Evolutionary conservation across 2,797 vertebrate species (phyloP), one percentile per base, ranked within the genome.

Genomic region (Micropoecilia bifurca): DNA sequence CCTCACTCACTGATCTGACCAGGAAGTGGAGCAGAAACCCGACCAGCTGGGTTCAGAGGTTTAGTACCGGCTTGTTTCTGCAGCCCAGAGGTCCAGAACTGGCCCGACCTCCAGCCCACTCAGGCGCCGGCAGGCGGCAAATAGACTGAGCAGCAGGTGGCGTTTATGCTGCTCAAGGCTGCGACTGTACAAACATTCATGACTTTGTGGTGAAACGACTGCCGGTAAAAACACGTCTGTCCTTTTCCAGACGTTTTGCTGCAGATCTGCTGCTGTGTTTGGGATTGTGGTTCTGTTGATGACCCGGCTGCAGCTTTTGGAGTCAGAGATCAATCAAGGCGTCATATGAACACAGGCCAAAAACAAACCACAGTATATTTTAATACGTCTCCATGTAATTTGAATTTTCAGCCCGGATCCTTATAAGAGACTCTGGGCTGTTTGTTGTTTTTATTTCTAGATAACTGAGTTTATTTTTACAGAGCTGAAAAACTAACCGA

Each of bases 101-200:
- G 2, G 76, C 75, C 80, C 30, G 77, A 30, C 79, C 78, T 48
- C 63, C 6, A n/a, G 80, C 76, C 80, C 20, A 80, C 78, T 47
- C 72, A 86, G 83, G 84, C 68, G 76, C 72, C 80, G 76, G 78
- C 76, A 80, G 88, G 72, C 76, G 47, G 79, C 39, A 74, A 71
- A 79, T 79, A 45, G 47, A 3, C 43, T 78, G 71, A 73, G 2
- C 71, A 83, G 81, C 80, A 57, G 80, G 73, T 80, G 63, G 75
- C 59, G 1, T 18, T 39, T 50, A 72, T 41, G 55, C 73, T 22
- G 82, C 84, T 81, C 25, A 45, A 36, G 73, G 77, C 78, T 76
- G 63, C 80, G 25, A 61, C 68, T 76, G 81, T 16, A 41, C 48
- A 61, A 63, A 14, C 59, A 33, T 20, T 0, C 36, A 28, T 57